A percentile compares a stretch with the other conserved stretches of the same genome.
These are phyloP conservation scores for Galeopterus variegatus DNA, from an alignment of 2,113 vertebrate genomes.

Conservation along the genomic window DNA sequence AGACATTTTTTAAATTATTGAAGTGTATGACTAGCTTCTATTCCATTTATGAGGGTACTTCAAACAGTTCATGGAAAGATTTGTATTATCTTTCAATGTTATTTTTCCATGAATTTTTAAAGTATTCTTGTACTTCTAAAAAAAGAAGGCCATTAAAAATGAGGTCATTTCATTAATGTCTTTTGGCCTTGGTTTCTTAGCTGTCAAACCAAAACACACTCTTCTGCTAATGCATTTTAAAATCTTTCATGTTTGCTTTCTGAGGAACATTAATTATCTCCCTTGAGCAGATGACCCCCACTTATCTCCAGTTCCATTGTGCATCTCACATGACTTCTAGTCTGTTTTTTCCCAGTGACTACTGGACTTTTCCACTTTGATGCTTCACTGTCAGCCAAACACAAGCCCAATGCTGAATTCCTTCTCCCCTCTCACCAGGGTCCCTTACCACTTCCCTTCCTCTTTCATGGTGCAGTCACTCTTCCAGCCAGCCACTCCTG, in stretches of 20 bases:
- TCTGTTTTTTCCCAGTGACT: not conserved
- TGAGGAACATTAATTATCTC: conserved; percentile 14
- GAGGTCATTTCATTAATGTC: conserved; percentile 34
- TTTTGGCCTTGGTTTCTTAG: conserved; percentile 44
- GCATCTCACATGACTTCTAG: not conserved
- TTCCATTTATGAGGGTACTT: not conserved
- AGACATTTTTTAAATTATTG: not conserved
- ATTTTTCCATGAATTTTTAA: no score
- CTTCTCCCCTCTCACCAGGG: not conserved
- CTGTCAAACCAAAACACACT: conserved; percentile 26
- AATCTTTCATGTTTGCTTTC: conserved; percentile 46
- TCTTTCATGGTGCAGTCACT: not conserved
- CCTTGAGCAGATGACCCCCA: not conserved
- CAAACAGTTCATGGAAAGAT: no score
- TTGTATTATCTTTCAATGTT: no score
- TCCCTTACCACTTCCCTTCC: not conserved
- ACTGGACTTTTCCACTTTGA: not conserved
- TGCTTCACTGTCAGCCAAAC: not conserved
- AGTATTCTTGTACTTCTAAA: not conserved
- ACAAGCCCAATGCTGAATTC: not conserved
- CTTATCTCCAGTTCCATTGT: not conserved
- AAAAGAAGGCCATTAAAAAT: not conserved
- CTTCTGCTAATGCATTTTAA: not conserved
- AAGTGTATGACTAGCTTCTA: not conserved
- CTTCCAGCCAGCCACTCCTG: not conserved